Base-by-base conservation (phyloP, 2,888 invertebrate genomes). In the Thymelicus lineola region DNA sequence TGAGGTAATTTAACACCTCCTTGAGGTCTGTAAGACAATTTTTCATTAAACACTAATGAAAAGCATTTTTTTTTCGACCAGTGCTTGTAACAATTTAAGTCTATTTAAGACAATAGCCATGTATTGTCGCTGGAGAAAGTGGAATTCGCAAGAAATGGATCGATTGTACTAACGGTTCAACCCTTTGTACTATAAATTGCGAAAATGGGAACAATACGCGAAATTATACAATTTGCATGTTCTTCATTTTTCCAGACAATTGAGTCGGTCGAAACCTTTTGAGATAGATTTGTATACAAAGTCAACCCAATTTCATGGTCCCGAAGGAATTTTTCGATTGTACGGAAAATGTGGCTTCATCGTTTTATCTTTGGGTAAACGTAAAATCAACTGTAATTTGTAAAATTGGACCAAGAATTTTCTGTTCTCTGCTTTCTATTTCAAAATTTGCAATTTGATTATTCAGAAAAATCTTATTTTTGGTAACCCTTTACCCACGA, bases 181-280 rank as follows among this genome's bases (percentile, higher is more conserved):
- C 76, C 76, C 78, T 77, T 77, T 76, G 75, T 75, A n/a, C n/a
- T n/a, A 66, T 59, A 67, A 67, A 70, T 69, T 76, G 73, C 70
- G 71, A 76, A 73, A 66, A 59, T 46, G 55, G 64, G 45, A 36
- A 69, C 73, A 70, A 77, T 72, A 70, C 66, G 35, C 60, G 55
- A 75, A 74, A 77, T 78, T 76, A 75, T 77, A 77, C 75, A 75
- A 78, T 76, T 75, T 75, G 74, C 74, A 71, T 73, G 69, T 59
- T 71, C 58, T 57, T 46, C 66, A 66, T 69, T 71, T 70, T 68
- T 59, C n/a, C 20, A 55, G 64, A 67, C 71, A 63, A 64, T 69
- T 69, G 69, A 62, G 55, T 62, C 55, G 7, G 62, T 46, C 50
- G 28, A 62, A 62, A 57, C 62, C 68, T 61, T 61, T 67, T 20